Conservation (phyloP, 2,113 vertebrate species). For the Poeciliopsis occidentalis region DNA sequence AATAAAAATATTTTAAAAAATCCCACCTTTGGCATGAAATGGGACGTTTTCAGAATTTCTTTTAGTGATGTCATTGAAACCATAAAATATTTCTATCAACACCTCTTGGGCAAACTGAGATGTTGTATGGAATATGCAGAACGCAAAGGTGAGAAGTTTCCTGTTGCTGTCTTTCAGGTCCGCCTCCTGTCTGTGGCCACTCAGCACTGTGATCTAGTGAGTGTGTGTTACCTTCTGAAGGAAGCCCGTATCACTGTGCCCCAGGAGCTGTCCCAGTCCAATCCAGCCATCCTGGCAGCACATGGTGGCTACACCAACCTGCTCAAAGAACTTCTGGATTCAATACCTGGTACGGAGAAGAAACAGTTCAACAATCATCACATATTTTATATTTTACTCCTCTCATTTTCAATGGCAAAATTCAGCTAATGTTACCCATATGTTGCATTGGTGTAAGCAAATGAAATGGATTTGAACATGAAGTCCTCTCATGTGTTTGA, state of each 20-base stretch:
- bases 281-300: constrained; percentile 88
- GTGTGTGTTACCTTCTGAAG: constrained; percentile 85
- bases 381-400: background rate
- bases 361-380: background rate
- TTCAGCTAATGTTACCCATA: background rate
- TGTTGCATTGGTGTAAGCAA: too few species aligned
- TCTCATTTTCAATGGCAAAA: background rate
- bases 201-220: constrained; percentile 84
- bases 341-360: constrained; percentile 79
- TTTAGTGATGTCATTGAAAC: too few species aligned
- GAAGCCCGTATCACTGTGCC: constrained; percentile 80
- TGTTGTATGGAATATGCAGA: too few species aligned
- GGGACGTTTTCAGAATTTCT: background rate
- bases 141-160: background rate
- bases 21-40: background rate
- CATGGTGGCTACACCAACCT: constrained; percentile 84
- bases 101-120: too few species aligned
- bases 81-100: too few species aligned
- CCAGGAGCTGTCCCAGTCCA: constrained; percentile 82
- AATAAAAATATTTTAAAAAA: background rate
- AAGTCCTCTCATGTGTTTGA: too few species aligned
- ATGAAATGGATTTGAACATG: too few species aligned
- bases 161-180: constrained; percentile 29
- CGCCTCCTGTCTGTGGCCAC: constrained; percentile 81
- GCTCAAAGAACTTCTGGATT: constrained; percentile 87